Evolutionary conservation across 2,797 vertebrate genomes (phyloP), one percentile per base, ranked within the genome.

Genomic region (Halcyon leucocephala): DNA sequence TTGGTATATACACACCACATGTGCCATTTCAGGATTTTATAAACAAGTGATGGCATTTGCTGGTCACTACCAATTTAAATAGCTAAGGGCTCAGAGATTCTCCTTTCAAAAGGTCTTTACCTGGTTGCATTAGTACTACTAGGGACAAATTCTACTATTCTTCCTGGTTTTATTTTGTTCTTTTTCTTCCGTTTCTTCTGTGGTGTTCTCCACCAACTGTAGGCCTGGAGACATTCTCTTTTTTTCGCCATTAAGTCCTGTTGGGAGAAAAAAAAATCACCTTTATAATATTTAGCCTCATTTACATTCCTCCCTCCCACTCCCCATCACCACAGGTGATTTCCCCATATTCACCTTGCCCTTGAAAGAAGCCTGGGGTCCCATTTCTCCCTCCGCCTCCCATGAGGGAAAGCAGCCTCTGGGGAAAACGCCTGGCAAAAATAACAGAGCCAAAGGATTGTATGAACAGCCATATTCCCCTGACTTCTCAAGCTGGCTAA

Each of bases 361-460:
- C 97, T 97, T 97, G 97, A 97, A 97, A 97, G 97, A 97, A 97
- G 97, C 97, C 97, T 97, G 97, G 97, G 97, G 97, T 97, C 97
- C 97, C 97, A 97, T 97, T 97, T 97, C 96, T 97, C 97, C 97
- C 97, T 97, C 97, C 97, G 97, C 97, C 97, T 97, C 97, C 97
- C 97, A 97, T 97, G 97, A 97, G 97, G 97, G 97, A 97, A 97
- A 97, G 97, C 97, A 97, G 97, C 97, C 97, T 97, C 97, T 97
- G 97, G 97, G 97, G 97, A 97, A 97, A 97, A 97, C 46, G 97
- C 97, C 97, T 97, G 97, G 97, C 97, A 97, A 97, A 97, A 97
- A 97, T 97, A 97, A 97, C 97, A 97, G 97, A 97, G 97, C 97
- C 97, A 97, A 97, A 97, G 97, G 97, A 97, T 97, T 97, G 97